Evolutionary conservation across 2,797 vertebrate species (phyloP).

Genomic region (Epinephelus coioides): DNA sequence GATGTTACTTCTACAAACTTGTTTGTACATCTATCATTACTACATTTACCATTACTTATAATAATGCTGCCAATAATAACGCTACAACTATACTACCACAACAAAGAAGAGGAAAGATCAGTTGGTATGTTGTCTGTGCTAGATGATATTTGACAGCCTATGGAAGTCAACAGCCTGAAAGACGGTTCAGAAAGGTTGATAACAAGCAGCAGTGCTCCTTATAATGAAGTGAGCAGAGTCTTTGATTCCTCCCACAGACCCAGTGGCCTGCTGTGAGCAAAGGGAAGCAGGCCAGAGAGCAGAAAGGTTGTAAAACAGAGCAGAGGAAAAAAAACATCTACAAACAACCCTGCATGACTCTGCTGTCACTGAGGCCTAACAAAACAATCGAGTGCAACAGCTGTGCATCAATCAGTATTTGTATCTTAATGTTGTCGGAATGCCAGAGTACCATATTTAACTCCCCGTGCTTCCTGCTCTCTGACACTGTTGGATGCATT

Average conservation of each 20-base stretch:
- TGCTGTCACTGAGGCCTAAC: conserved; percentile 33
- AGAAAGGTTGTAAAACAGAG: conserved; percentile 68
- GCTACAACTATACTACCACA: neutral
- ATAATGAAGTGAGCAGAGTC: conserved; percentile 67
- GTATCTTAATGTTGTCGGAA: conserved; percentile 32
- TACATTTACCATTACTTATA: neutral
- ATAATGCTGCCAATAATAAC: neutral
- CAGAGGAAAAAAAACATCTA: conserved; percentile 30
- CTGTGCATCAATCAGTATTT: conserved; percentile 38
- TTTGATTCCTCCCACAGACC: conserved; percentile 69
- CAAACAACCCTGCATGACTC: conserved; percentile 31
- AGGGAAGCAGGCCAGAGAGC: conserved; percentile 66
- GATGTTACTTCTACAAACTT: too few species aligned
- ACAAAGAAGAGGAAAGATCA: neutral
- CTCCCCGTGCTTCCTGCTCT: conserved; percentile 4
- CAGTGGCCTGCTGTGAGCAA: conserved; percentile 73
- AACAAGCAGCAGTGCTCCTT: conserved; percentile 57
- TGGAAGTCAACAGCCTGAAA: conserved; percentile 25
- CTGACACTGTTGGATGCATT: neutral
- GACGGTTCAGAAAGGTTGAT: conserved; percentile 25
- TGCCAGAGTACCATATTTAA: conserved; percentile 20
- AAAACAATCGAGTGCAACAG: conserved; percentile 49
- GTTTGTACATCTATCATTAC: neutral
- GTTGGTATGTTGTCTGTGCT: neutral
- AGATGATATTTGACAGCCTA: conserved; percentile 1